Evolutionary conservation across 2,113 vertebrate genomes (phyloP).

Genomic region (Callorhinus ursinus): DNA sequence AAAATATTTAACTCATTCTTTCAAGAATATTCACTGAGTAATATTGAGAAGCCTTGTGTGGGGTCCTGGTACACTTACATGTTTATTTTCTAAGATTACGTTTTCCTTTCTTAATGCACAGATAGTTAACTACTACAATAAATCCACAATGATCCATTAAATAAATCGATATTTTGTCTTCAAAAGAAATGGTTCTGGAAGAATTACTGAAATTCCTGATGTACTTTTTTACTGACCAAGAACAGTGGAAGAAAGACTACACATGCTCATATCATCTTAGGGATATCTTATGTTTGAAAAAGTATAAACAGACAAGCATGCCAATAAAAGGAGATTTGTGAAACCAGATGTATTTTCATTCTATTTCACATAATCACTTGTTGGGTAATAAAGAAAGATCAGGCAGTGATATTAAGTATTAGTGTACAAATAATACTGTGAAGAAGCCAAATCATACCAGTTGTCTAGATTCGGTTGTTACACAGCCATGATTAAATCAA

Average conservation of each 20-base stretch:
- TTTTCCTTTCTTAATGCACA: neutral
- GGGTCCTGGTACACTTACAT: neutral
- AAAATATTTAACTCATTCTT: neutral
- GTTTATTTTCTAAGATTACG: neutral
- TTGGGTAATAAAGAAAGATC: neutral
- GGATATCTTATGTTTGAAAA: neutral
- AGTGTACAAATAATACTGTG: neutral
- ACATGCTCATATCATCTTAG: neutral
- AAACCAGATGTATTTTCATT: neutral
- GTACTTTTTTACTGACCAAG: neutral
- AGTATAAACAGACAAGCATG: neutral
- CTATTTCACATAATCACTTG: neutral
- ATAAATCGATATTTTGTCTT: neutral
- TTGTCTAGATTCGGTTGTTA: neutral
- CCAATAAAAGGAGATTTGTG: neutral
- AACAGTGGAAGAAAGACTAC: neutral
- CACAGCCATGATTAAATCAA: neutral
- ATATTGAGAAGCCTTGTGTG: neutral
- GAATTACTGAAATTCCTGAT: neutral
- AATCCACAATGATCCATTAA: neutral
- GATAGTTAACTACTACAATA: neutral
- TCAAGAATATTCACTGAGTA: neutral
- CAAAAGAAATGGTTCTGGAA: neutral
- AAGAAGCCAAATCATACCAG: neutral
- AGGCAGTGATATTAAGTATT: neutral